Percentiles rank a stretch among this genome's conserved stretches.
Evolutionary conservation across 1,140 invertebrate genomes (phyloP).

Genomic region (Drosophila mojavensis): DNA sequence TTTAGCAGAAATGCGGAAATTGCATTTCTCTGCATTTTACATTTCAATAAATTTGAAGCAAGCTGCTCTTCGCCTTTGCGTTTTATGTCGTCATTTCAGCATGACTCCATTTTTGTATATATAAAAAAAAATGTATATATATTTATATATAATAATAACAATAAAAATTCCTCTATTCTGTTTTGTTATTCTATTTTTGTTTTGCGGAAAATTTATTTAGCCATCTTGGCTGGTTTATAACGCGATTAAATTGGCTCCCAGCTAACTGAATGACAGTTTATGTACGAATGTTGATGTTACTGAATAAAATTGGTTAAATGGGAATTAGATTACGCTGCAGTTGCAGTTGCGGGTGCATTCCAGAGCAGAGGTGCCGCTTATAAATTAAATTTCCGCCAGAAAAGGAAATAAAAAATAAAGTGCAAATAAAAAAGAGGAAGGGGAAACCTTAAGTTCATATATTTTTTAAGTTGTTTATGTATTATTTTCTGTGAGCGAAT

Average conservation of each 20-base stretch:
- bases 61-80: constrained; percentile 32
- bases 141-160: constrained; percentile 21
- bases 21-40: constrained; percentile 78
- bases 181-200: constrained; percentile 9
- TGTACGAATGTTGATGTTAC: constrained; percentile 21
- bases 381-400: constrained; percentile 35
- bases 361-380: constrained; percentile 4
- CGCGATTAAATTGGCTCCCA: constrained; percentile 41
- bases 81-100: constrained; percentile 59
- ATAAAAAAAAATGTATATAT: constrained; percentile 16
- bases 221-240: constrained; percentile 49
- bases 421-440: too few species aligned
- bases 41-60: constrained; percentile 71
- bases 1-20: constrained; percentile 65
- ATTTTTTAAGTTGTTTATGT: too few species aligned
- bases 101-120: constrained; percentile 65
- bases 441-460: too few species aligned
- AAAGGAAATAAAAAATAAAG: too few species aligned
- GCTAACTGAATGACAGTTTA: constrained; percentile 2
- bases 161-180: constrained; percentile 11
- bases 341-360: background rate
- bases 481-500: too few species aligned
- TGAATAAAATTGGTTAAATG: too few species aligned
- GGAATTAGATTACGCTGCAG: constrained; percentile 16
- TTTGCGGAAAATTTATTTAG: constrained; percentile 49